A percentile compares a stretch with the other conserved stretches of the same genome.
Conservation (phyloP, 1,140 invertebrate genomes). For the Drosophila funebris region DNA sequence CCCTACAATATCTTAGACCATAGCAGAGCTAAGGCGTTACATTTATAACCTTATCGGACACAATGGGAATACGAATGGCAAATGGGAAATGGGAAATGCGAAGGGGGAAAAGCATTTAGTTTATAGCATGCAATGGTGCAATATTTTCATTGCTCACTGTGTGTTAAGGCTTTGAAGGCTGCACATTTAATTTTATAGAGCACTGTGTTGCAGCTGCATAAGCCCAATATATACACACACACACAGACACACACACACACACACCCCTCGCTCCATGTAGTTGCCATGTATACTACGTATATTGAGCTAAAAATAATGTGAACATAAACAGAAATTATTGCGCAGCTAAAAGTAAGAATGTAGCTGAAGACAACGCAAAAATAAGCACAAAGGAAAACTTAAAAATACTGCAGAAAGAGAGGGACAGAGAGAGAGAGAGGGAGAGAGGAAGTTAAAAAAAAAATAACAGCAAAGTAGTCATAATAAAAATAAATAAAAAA, state of each 20-base stretch:
- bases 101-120: slow-evolving; percentile 26
- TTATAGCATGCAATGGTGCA: slow-evolving; percentile 43
- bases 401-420: slow-evolving; percentile 38
- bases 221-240: background rate
- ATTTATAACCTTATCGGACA: slow-evolving; percentile 11
- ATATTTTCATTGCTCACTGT: slow-evolving; percentile 39
- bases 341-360: slow-evolving; percentile 46
- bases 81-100: background rate
- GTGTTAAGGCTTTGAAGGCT: slow-evolving; percentile 31
- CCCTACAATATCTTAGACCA: background rate
- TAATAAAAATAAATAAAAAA: slow-evolving; percentile 74
- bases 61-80: slow-evolving; percentile 25
- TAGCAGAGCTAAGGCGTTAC: background rate
- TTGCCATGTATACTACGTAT: slow-evolving; percentile 12
- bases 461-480: slow-evolving; percentile 67
- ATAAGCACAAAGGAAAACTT: slow-evolving; percentile 45
- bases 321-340: slow-evolving; percentile 78
- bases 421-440: background rate
- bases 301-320: slow-evolving; percentile 69
- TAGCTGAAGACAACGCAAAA: slow-evolving; percentile 39
- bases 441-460: slow-evolving; percentile 12
- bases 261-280: background rate
- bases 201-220: slow-evolving; percentile 27
- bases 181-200: slow-evolving; percentile 50
- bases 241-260: background rate